A percentile compares a stretch with the other conserved stretches of the same genome.
Evolutionary conservation across 2,888 invertebrate genomes (phyloP).

Genomic region (Lycocerus yunnanus): DNA sequence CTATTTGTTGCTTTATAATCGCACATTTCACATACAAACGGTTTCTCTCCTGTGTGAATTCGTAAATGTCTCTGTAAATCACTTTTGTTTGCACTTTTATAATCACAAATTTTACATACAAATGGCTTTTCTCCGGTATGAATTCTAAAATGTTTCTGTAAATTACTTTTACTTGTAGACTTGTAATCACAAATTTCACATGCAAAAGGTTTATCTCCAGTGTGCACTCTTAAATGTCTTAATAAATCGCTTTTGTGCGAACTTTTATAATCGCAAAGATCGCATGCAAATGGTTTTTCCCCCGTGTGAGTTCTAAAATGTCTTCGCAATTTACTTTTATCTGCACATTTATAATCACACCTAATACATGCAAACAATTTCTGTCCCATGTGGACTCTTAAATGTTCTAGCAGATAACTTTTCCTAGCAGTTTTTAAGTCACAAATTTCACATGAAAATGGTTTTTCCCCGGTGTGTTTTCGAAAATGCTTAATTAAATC

Average conservation of each 20-base stretch:
- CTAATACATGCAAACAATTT: background rate
- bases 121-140: background rate
- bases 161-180: background rate
- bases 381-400: background rate
- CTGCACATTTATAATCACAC: background rate
- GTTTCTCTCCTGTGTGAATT: background rate
- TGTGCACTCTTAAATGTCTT: too few relatives aligned
- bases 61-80: background rate
- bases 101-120: background rate
- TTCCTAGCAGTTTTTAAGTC: background rate
- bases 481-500: background rate
- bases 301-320: background rate
- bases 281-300: background rate
- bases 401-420: background rate
- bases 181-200: background rate
- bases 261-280: too few relatives aligned
- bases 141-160: background rate
- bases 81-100: background rate
- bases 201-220: background rate
- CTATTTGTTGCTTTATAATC: background rate
- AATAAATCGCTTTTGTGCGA: too few relatives aligned
- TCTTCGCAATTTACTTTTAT: background rate
- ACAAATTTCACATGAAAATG: background rate
- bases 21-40: background rate
- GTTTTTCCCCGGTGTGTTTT: background rate